Evolutionary conservation across 2,797 vertebrate species (phyloP).

Genomic region (Avahi laniger): DNA sequence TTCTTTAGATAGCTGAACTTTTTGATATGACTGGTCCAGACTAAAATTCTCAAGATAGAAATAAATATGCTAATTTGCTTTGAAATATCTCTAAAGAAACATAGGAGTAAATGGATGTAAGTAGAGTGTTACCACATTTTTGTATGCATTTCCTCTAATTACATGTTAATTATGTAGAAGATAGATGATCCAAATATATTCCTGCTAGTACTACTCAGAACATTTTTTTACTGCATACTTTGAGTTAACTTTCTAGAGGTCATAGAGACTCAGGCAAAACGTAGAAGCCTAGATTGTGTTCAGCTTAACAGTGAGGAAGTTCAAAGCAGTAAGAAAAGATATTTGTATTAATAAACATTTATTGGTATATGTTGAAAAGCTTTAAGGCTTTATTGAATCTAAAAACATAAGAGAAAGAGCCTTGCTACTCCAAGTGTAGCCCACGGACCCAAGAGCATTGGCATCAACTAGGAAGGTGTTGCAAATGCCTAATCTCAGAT

Average conservation of each 20-base stretch:
- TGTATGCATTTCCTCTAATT: slow-evolving; percentile 9
- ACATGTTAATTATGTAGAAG: slow-evolving; percentile 22
- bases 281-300: slow-evolving; percentile 28
- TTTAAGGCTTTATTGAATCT: slow-evolving; percentile 16
- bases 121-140: slow-evolving; percentile 42
- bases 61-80: slow-evolving; percentile 39
- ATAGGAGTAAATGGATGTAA: background rate
- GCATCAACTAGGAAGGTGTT: background rate
- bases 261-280: slow-evolving; percentile 10
- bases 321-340: background rate
- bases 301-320: background rate
- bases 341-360: slow-evolving; percentile 38
- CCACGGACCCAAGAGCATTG: background rate
- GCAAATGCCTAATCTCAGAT: background rate
- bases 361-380: background rate
- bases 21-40: slow-evolving; percentile 30
- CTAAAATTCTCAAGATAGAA: slow-evolving; percentile 43
- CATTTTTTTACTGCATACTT: slow-evolving; percentile 7
- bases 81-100: slow-evolving; percentile 24
- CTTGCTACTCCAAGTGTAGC: background rate
- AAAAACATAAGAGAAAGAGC: background rate
- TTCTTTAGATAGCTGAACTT: slow-evolving; percentile 13
- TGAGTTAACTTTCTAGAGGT: slow-evolving; percentile 59
- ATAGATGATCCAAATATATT: background rate
- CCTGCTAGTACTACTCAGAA: background rate